Percentiles rank a stretch among this genome's conserved stretches.
These are phyloP conservation scores for Struthidea cinerea DNA, from an alignment of 2,113 vertebrate species.

Conservation along the genomic window DNA sequence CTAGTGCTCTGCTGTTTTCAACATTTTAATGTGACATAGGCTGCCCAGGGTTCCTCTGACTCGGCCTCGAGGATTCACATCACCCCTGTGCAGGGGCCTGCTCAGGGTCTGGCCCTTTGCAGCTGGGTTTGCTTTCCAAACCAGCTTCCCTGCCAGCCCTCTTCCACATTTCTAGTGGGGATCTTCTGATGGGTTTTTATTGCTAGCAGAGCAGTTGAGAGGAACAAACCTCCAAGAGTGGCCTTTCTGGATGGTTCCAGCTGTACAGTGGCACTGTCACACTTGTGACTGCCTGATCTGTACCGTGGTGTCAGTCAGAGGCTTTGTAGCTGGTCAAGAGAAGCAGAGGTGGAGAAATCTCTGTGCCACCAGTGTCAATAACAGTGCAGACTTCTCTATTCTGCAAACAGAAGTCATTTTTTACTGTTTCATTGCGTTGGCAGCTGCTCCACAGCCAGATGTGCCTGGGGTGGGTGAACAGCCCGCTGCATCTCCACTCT, in stretches of 20 bases:
- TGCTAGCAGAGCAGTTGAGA: background rate
- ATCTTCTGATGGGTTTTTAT: background rate
- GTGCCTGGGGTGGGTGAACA: background rate
- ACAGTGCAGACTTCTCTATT: background rate
- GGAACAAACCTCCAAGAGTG: background rate
- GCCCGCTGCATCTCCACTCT: background rate
- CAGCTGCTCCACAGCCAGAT: background rate
- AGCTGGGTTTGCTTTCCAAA: background rate
- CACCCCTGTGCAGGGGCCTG: background rate
- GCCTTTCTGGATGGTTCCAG: background rate
- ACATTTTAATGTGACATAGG: constrained; percentile 65
- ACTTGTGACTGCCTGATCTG: background rate
- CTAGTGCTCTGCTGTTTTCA: constrained; percentile 44
- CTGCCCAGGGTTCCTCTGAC: background rate
- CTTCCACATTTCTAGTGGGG: background rate
- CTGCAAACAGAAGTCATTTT: background rate
- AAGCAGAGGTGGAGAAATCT: background rate
- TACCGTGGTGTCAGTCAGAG: background rate
- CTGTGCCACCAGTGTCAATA: background rate
- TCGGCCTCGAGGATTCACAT: background rate
- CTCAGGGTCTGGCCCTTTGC: background rate
- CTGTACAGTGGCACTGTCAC: background rate
- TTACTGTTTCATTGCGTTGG: background rate
- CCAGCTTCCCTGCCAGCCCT: background rate
- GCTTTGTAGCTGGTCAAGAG: background rate